Base-by-base conservation (phyloP, 23 tunicate genomes). In the Aplidium turbinatum region DNA sequence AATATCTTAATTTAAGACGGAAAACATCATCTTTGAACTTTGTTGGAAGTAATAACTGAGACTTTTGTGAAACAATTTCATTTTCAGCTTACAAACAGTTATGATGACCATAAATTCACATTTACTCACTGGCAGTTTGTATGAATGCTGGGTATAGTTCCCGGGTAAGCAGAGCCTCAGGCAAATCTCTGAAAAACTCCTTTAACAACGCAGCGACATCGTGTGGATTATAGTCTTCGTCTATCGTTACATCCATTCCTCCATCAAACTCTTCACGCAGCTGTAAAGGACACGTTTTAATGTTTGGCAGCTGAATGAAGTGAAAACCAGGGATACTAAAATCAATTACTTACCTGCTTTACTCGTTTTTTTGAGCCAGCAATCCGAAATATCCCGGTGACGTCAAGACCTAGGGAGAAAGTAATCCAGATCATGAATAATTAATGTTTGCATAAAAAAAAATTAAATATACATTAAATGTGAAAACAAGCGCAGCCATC, bases 151-250 rank as follows among this genome's bases (percentile, higher is more conserved):
- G 91, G 35, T 82, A 91, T 20, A 91, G 78, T 31, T 91, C 97
- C 11, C 85, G 50, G 19, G 97, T 84, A 19, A 91, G 85, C 20
- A 91, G 72, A 5, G 97, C 97, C 75, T 91, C 97, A 3, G 97
- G 97, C 1, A 91, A 58, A 48, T 91, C 97, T 3, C 97, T 82
- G 48, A 91, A 78, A 55, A 91, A 91, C 55, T 91, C 97, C 68
- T 91, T 91, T 45, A 91, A 52, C 40, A 91, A 78, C 4, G 91
- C 97, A 42, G 97, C 90, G 18, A 91, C 97, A 50, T 91, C 97
- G 55, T 91, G 97, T n/a, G 97, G 88, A 61, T 78, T 77, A 70
- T 91, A 91, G 31, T 79, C 87, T 21, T 83, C 91, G 27, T 84
- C 85, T 5, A 91, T 84, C 19, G 76, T 78, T 61, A 91, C 97